Evolutionary conservation across 2,888 invertebrate genomes (phyloP), one percentile per base, ranked within the genome.

Genomic region (Apoda limacodes): DNA sequence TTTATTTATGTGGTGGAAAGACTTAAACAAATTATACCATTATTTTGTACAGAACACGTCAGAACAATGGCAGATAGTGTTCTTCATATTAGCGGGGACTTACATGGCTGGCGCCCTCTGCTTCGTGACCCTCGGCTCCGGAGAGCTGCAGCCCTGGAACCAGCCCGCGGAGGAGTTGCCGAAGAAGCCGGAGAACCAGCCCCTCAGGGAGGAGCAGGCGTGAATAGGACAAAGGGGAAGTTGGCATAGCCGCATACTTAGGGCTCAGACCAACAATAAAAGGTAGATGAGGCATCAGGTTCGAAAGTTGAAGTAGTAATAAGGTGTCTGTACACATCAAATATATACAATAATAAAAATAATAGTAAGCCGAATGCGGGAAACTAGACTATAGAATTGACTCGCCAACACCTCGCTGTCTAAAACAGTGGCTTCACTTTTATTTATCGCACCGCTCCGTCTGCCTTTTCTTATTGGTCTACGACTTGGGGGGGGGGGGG

Each of bases 61-160:
- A 48, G 83, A 82, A 12, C 88, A 88, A 52, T 94, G 94, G 93
- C 86, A 85, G 58, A 86, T 87, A 32, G 89, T 93, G 1, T 94
- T 94, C 66, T 89, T 89, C 84, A 88, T 93, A 27, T 66, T 93
- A 10, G 88, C 88, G 0, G 83, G 67, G 2, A 87, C 89, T 0
- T 93, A 93, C 60, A 64, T 85, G 1, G 53, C 82, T 1, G 92
- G 91, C 0, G 87, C 88, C 0, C 26, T 86, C 0, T 64, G 82
- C 20, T 92, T 86, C 67, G 65, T 85, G 7, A 30, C 80, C 17
- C 83, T 90, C 46, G 90, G 90, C 1, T 83, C 85, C 0, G 90
- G 90, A 0, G 85, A 88, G 23, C 64, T 88, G 14, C 90, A 68
- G 44, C 59, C 68, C 13, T 82, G 83, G 82, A 75, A 60, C 55